These are phyloP conservation scores for Drosophila siamana DNA, from an alignment of 2,888 invertebrate genomes.

Conservation along the genomic window DNA sequence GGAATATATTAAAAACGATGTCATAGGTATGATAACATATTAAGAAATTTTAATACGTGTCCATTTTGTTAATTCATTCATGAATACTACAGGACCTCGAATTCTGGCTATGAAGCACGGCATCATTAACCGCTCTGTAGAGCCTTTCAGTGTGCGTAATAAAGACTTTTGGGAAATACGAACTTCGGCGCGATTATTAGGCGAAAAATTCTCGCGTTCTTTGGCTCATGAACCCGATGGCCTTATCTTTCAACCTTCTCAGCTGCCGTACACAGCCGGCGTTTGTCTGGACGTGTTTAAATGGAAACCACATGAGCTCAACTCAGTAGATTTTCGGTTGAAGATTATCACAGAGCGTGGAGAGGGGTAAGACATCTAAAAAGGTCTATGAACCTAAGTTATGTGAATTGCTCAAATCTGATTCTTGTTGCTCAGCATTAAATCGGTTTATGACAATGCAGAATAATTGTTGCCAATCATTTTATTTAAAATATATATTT, in stretches of 20 bases:
- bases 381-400: background rate
- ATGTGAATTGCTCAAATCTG: background rate
- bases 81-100: constrained; percentile 84
- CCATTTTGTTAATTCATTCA: background rate
- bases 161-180: constrained; percentile 97
- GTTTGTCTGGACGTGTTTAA: constrained; percentile 94
- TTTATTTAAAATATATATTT: too few relatives aligned
- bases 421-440: too few relatives aligned
- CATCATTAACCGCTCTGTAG: constrained; percentile 90
- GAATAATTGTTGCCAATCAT: too few relatives aligned
- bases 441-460: too few relatives aligned
- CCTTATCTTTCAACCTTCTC: constrained; percentile 97
- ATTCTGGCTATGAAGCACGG: constrained; percentile 92
- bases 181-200: constrained; percentile 89
- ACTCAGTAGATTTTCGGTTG: constrained; percentile 98
- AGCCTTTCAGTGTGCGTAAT: constrained; percentile 95
- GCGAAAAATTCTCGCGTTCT: constrained; percentile 93
- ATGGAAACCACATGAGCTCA: constrained; percentile 98
- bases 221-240: constrained; percentile 98
- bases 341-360: constrained; percentile 91
- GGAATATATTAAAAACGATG: constrained; percentile 90
- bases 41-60: background rate
- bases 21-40: constrained; percentile 86
- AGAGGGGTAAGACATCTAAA: constrained; percentile 87
- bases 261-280: constrained; percentile 94